Base-by-base conservation (phyloP, 1,140 invertebrate species). In the Meteorus sp. region DNA sequence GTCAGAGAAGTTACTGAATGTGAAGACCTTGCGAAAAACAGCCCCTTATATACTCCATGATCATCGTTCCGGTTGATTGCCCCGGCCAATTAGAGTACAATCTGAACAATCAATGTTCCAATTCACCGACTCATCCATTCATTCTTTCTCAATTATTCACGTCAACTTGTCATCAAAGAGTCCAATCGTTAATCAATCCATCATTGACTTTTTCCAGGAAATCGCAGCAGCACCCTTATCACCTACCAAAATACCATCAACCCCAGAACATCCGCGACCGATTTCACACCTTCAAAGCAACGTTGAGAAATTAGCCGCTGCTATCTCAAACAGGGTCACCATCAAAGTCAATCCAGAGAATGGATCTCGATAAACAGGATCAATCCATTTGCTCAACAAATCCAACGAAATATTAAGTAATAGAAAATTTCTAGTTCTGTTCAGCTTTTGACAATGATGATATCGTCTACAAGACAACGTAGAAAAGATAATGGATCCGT, bases 291-390 rank as follows among this genome's bases (percentile, higher is more conserved):
- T 56, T 1, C 75, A 73, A 13, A 69, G 64, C 23, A 76, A 69
- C 53, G 62, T 78, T 5, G 78, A 80, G 23, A 79, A 78, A 56
- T 56, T 80, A 31, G 70, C 76, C 15, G 69, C 71, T 15, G 69
- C 62, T 52, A 53, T 80, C 41, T 70, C 62, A 55, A 79, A 80
- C 59, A 78, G 77, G 66, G 75, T 80, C 33, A 80, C 76, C 58
- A 80, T 80, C 44, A 77, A 70, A 65, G 71, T 80, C 39, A 79
- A 72, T 57, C 74, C 77, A 13, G 77, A 79, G 47, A 69, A 71
- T 60, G 72, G 51, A 61, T 71, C 62, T 59, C 74, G 76, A 77
- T 79, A 77, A 76, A n/a, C n/a, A n/a, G 55, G 13, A 51, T 51
- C 7, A 19, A 37, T 27, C 17, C 25, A n/a, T 44, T 41, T 55